Base-by-base conservation (phyloP, 2,888 invertebrate genomes). In the Polydrusus tereticollis region DNA sequence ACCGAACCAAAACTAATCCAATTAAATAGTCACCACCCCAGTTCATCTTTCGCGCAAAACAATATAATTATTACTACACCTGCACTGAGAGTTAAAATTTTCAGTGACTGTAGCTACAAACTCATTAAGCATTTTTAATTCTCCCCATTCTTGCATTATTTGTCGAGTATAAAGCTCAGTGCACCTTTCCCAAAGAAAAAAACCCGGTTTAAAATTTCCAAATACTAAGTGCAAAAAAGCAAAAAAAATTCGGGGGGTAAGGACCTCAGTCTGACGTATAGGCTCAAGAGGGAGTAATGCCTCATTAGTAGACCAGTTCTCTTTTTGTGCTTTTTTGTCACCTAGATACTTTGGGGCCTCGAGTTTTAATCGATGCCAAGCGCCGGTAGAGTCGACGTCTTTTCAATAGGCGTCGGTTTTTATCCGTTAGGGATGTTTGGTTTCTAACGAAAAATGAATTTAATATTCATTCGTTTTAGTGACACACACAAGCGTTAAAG, bases 231-330 rank as follows among this genome's bases (percentile, higher is more conserved):
- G 76, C 45, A 60, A 60, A 68, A 67, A 52, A 26, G 14, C 20
- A 58, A 21, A 63, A 76, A 72, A 73, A 76, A 76, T 76, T 78
- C 77, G 73, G 77, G 78, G 78, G 76, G 73, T 77, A 78, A 78
- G 69, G 75, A 77, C 77, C 75, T 72, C 69, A 43, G 38, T 33
- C 47, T 26, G 29, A 45, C 66, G n/a, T n/a, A 57, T 64, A 62
- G 45, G 73, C 73, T 76, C 75, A 68, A 78, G 78, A 77, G 78
- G 79, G 79, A 77, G 79, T 79, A 79, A 79, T 78, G 79, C 77
- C 79, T 79, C 78, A 79, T 79, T 79, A 79, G 79, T 77, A 75
- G 79, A 78, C 79, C 75, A 79, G 78, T 78, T 79, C 78, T 73
- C 77, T 77, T 72, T 77, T 77, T 74, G 72, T 77, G 74, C 69